A percentile compares a stretch with the other conserved stretches of the same genome.
These are phyloP conservation scores for Sycobia sp. DNA, from an alignment of 1,140 invertebrate genomes.

Conservation along the genomic window DNA sequence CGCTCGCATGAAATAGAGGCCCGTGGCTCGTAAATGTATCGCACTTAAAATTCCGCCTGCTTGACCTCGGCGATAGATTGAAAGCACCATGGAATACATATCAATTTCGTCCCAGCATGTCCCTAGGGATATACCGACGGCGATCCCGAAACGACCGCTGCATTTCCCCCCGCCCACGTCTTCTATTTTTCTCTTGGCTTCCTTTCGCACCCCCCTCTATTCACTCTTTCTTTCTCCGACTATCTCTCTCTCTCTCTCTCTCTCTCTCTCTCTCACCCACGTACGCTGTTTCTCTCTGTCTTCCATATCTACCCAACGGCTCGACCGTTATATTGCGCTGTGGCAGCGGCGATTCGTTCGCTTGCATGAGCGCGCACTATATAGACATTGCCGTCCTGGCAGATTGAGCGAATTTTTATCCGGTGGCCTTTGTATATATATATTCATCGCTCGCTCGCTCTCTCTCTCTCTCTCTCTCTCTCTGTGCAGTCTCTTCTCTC, in stretches of 20 bases:
- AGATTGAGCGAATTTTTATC: too few species aligned
- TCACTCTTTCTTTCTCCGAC: conserved; percentile 24
- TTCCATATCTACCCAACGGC: too few species aligned
- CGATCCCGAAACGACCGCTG: too few species aligned
- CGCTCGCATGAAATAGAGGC: conserved; percentile 23
- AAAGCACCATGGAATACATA: conserved; percentile 61
- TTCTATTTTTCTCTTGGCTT: too few species aligned
- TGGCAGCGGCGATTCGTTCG: conserved; percentile 22
- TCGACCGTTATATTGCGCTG: conserved; percentile 20
- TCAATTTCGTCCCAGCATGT: conserved; percentile 56
- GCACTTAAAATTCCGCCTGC: conserved; percentile 62
- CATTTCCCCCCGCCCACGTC: conserved; percentile 42
- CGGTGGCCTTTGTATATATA: too few species aligned
- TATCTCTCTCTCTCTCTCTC: background rate
- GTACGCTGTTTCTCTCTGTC: too few species aligned
- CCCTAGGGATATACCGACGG: conserved; percentile 46
- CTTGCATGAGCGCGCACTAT: too few species aligned
- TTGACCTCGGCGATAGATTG: conserved; percentile 62
- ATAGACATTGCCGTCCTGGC: too few species aligned
- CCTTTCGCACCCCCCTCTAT: conserved; percentile 35
- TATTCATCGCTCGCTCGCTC: too few species aligned
- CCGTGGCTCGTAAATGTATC: conserved; percentile 39
- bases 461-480: too few species aligned
- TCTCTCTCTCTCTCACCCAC: too few species aligned
- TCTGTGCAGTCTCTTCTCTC: too few species aligned